phyloP scores from a whole-genome alignment of 2,797 vertebrate species.

The Falco biarmicus region DNA sequence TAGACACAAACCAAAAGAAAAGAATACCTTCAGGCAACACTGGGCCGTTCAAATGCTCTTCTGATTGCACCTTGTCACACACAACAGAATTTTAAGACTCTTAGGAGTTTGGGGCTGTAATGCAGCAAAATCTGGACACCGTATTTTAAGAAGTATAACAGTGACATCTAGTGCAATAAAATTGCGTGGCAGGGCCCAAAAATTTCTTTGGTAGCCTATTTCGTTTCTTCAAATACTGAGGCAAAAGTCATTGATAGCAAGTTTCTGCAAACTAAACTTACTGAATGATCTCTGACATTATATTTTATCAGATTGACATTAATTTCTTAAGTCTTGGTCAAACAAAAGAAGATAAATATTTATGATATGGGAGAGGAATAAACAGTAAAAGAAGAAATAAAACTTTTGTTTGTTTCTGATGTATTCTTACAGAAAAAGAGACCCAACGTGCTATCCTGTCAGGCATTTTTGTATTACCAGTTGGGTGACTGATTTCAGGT shows the following conservation, averaged over 20 bases:
- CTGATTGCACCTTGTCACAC: neutral
- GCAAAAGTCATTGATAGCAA: neutral
- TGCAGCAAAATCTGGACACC: fast-evolving
- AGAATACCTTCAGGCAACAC: neutral
- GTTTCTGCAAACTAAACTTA: neutral
- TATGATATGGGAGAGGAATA: neutral
- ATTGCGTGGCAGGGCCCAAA: neutral
- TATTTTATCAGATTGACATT: neutral
- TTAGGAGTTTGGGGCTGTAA: neutral
- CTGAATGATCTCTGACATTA: neutral
- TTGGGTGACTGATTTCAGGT: neutral
- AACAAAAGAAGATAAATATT: neutral
- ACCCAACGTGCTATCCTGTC: neutral
- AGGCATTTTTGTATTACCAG: neutral
- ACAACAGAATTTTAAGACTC: neutral
- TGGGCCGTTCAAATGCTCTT: neutral
- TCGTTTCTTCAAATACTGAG: neutral
- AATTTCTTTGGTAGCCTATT: neutral
- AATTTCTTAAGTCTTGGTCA: neutral
- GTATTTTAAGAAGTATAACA: constrained; percentile 25
- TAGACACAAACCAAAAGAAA: neutral
- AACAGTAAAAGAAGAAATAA: neutral
- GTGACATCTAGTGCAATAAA: constrained; percentile 66
- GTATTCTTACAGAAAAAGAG: neutral
- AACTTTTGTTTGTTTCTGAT: neutral